These are phyloP conservation scores for Lordiphosa clarofinis DNA, from an alignment of 1,140 invertebrate species.

Conservation along the genomic window DNA sequence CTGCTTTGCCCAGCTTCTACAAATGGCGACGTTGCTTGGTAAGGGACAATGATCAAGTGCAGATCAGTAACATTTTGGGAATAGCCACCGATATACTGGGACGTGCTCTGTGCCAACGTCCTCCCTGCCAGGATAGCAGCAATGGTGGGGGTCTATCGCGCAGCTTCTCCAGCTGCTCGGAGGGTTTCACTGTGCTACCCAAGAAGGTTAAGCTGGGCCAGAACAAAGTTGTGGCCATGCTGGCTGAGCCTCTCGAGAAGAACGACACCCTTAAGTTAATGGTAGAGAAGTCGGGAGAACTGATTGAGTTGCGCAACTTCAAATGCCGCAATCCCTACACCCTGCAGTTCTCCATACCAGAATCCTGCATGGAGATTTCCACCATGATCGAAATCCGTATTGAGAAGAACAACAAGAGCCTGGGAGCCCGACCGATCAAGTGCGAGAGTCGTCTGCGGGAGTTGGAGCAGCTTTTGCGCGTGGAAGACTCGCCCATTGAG, in stretches of 20 bases:
- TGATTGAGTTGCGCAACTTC: conserved; percentile 86
- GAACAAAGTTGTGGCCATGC: conserved; percentile 88
- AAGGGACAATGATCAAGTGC: conserved; percentile 88
- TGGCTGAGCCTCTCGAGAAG: conserved; percentile 87
- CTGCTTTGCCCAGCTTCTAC: conserved; percentile 85
- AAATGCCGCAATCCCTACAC: conserved; percentile 91
- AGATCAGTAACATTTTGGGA: conserved; percentile 89
- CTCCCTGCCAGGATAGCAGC: conserved; percentile 74
- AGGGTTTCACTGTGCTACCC: conserved; percentile 75
- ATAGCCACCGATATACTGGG: conserved; percentile 88
- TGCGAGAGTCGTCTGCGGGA: conserved; percentile 91
- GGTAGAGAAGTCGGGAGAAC: conserved; percentile 89
- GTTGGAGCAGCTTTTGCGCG: conserved; percentile 88
- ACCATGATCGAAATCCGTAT: conserved; percentile 89
- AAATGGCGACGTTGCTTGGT: conserved; percentile 89
- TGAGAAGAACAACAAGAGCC: conserved; percentile 87
- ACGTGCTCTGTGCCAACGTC: conserved; percentile 83
- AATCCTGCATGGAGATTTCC: conserved; percentile 89
- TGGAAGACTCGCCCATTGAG: conserved; percentile 89
- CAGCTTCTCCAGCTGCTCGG: conserved; percentile 70
- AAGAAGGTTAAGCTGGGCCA: conserved; percentile 83
- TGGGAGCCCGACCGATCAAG: conserved; percentile 90
- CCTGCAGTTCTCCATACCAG: conserved; percentile 88
- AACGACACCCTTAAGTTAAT: conserved; percentile 87
- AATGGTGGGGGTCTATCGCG: conserved; percentile 51